Evolutionary conservation across 2,113 vertebrate species (phyloP).

Genomic region (Mugil cephalus): DNA sequence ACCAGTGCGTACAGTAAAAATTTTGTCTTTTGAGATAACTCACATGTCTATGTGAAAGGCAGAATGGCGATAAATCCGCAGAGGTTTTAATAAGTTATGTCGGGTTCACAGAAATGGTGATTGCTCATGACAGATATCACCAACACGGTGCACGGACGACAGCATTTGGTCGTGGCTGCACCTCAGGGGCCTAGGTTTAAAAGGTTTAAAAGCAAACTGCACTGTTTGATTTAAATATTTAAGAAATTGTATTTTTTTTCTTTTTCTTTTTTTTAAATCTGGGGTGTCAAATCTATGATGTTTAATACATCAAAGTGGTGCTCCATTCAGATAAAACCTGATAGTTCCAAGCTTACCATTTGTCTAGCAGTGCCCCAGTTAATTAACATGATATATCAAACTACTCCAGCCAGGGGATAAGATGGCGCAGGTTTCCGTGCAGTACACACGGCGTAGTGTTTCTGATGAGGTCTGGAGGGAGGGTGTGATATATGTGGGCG

Average conservation of each 20-base stretch:
- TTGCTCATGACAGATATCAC: background rate
- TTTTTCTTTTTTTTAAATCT: background rate
- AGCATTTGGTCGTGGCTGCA: constrained; percentile 9
- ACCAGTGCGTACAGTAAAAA: background rate
- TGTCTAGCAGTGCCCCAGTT: constrained; percentile 23
- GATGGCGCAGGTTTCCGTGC: constrained; percentile 15
- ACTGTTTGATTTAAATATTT: constrained; percentile 8
- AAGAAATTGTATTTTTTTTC: background rate
- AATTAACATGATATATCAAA: constrained; percentile 57
- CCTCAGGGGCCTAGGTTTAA: constrained; percentile 1
- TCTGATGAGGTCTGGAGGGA: constrained; percentile 39
- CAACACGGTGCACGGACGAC: background rate
- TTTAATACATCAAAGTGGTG: constrained; percentile 30
- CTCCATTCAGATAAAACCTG: constrained; percentile 18
- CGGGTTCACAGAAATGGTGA: background rate
- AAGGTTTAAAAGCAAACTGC: constrained; percentile 5
- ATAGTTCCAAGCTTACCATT: constrained; percentile 31
- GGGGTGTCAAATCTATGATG: constrained; percentile 27
- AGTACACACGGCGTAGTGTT: constrained; percentile 6
- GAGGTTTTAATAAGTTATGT: background rate
- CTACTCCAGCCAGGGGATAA: background rate
- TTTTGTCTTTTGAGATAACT: constrained; percentile 13
- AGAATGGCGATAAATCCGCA: background rate
- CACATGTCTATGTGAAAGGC: background rate
- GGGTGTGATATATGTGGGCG: constrained; percentile 10